Base-by-base conservation (phyloP, 1,140 invertebrate species). In the Drosophila gunungcola region DNA sequence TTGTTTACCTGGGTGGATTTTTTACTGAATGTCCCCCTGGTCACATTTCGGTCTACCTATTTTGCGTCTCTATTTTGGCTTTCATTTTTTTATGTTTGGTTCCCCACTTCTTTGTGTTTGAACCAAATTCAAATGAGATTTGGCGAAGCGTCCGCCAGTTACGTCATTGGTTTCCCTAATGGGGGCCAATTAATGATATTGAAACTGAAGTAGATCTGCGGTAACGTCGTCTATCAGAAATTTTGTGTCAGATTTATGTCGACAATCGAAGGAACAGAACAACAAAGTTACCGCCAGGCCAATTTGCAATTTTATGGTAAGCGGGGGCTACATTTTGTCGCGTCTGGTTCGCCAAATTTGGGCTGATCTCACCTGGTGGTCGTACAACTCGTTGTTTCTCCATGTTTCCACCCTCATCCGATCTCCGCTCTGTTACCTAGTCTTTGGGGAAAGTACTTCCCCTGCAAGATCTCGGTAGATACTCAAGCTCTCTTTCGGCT, bases 111-210 rank as follows among this genome's bases (percentile, higher is more conserved):
- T 5, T 39, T 16, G 13, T 42, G 3, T 48, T 54, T n/a, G 52
- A 43, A 29, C 46, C 58, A 34, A 13, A 58, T 64, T 57, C 25
- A 57, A 64, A 57, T 64, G 25, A 64, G 53, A 21, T 42, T 4
- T 48, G 29, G 38, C 16, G 11, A 53, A 39, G 21, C 11, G 49
- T 16, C 29, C 46, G 25, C n/a, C 32, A 25, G 36, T 49, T 67
- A 67, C 57, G 56, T 67, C 63, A 67, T 62, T 12, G 52, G 16
- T 29, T 34, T 21, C 27, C 10, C 27, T 56, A n/a, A 41, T 27
- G 34, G 58, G 16, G 60, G 39, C 61, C 62, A 64, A 57, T 64
- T 64, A 64, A 48, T 46, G 34, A 57, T 57, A 57, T 64, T 65
- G 27, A 43, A 63, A 63, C 13, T 54, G 29, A 39, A 65, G 27